phyloP scores from a whole-genome alignment of 2,888 invertebrate genomes.

The Idaea aversata region DNA sequence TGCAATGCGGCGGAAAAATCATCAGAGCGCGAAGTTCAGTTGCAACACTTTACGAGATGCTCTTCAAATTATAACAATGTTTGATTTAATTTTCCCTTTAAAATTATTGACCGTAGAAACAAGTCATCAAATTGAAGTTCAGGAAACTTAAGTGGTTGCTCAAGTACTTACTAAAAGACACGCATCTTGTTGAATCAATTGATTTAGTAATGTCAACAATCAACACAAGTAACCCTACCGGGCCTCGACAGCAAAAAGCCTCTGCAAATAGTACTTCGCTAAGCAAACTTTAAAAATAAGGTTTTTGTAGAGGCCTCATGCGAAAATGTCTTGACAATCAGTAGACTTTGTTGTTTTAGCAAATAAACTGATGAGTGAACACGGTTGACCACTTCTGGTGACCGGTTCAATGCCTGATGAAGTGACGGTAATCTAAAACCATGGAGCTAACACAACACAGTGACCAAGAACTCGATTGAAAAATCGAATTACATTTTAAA shows the following conservation, averaged over 20 bases:
- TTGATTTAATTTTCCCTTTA: constrained; percentile 14
- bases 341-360: constrained; percentile 67
- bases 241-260: constrained; percentile 69
- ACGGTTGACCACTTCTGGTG: constrained; percentile 66
- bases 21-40: constrained; percentile 33
- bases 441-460: constrained; percentile 38
- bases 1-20: constrained; percentile 44
- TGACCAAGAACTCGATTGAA: constrained; percentile 28
- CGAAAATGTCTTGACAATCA: constrained; percentile 62
- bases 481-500: constrained; percentile 31
- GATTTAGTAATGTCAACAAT: constrained; percentile 60
- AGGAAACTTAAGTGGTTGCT: constrained; percentile 1
- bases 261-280: constrained; percentile 56
- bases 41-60: constrained; percentile 29
- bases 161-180: constrained; percentile 6
- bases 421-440: constrained; percentile 50
- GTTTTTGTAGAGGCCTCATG: constrained; percentile 61
- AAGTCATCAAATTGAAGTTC: constrained; percentile 15
- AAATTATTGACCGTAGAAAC: background rate
- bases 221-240: constrained; percentile 65
- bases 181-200: constrained; percentile 45
- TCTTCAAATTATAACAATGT: constrained; percentile 16
- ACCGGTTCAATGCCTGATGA: constrained; percentile 58
- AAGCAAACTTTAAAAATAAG: constrained; percentile 63
- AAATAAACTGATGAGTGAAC: constrained; percentile 62